A percentile compares a stretch with the other conserved stretches of the same genome.
These are phyloP conservation scores for Lagocephalus sceleratus DNA, from an alignment of 2,797 vertebrate genomes.

Conservation along the genomic window DNA sequence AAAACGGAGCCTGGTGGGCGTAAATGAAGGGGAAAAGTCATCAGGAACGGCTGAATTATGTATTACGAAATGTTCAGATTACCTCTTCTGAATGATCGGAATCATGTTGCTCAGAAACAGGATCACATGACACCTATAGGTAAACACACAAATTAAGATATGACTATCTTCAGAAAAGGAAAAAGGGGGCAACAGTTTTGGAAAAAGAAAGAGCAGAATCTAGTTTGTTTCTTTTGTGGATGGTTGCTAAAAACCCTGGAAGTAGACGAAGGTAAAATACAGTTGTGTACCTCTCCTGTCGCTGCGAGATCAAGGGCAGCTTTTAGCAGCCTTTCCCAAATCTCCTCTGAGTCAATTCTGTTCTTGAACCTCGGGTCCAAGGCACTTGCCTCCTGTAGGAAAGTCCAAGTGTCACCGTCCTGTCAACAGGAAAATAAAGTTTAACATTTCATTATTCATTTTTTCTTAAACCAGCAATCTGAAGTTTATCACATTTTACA, in stretches of 20 bases:
- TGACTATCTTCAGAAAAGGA: too few relatives aligned
- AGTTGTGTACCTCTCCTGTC: neutral
- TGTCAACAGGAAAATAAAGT: neutral
- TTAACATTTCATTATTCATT: neutral
- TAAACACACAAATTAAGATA: too few relatives aligned
- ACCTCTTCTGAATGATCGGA: slow-evolving; percentile 11
- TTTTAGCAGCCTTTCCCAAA: slow-evolving; percentile 13
- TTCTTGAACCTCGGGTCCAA: slow-evolving; percentile 26
- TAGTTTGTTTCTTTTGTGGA: too few relatives aligned
- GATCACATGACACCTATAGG: too few relatives aligned
- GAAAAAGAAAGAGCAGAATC: too few relatives aligned
- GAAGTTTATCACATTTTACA: too few relatives aligned
- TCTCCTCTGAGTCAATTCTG: slow-evolving; percentile 15
- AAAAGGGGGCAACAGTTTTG: too few relatives aligned
- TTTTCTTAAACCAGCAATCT: too few relatives aligned
- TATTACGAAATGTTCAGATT: neutral
- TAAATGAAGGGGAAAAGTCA: neutral
- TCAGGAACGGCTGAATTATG: neutral
- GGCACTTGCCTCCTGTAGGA: slow-evolving; percentile 13
- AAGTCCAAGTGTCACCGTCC: slow-evolving; percentile 15
- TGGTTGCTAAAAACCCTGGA: too few relatives aligned
- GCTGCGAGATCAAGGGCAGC: neutral
- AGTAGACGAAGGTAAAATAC: too few relatives aligned
- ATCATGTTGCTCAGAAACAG: slow-evolving; percentile 1
- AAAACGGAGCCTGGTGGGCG: neutral